Evolutionary conservation across 1,140 invertebrate species (phyloP), one percentile per base, ranked within the genome.

Genomic region (Nixonia krombeini): DNA sequence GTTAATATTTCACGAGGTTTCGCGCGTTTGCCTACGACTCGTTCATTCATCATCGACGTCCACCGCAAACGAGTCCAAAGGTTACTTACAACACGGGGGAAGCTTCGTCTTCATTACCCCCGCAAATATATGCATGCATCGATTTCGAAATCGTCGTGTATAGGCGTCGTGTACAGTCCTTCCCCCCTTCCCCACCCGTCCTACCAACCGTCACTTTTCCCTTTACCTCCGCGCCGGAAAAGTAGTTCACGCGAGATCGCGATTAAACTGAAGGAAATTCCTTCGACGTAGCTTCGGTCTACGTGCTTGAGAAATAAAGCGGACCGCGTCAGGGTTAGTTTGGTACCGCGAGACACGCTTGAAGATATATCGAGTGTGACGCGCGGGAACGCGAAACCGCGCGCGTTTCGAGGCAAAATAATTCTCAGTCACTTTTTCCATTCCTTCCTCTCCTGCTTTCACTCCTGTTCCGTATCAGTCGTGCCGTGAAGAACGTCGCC

Each of bases 331-430:
- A n/a, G n/a, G n/a, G n/a, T n/a, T n/a, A n/a, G n/a, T n/a, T n/a
- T n/a, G n/a, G 58, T 58, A 62, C 65, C 53, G 44, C 56, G 44
- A 64, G 67, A 70, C 61, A 70, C 67, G 67, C 46, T 56, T 61
- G 31, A 57, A 70, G 61, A 70, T 65, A 61, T 59, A 62, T 65
- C 57, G 68, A 62, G 53, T 62, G 57, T 62, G 62, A 65, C 57
- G 62, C 62, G 41, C 44, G 49, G 50, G 35, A 65, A 70, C 68
- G 52, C 41, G 62, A 70, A 65, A 70, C 57, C 61, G 16, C 8
- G 37, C 37, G 2, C n/a, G 51, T 62, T 65, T 62, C 61, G 56
- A 31, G 41, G 47, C 52, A 61, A 62, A 65, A 70, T 51, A 50
- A 61, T 65, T 65, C 64, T 42, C 21, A 46, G 38, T 37, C 10